Evolutionary conservation across 2,888 invertebrate genomes (phyloP).

Genomic region (Syrista parreyssii): DNA sequence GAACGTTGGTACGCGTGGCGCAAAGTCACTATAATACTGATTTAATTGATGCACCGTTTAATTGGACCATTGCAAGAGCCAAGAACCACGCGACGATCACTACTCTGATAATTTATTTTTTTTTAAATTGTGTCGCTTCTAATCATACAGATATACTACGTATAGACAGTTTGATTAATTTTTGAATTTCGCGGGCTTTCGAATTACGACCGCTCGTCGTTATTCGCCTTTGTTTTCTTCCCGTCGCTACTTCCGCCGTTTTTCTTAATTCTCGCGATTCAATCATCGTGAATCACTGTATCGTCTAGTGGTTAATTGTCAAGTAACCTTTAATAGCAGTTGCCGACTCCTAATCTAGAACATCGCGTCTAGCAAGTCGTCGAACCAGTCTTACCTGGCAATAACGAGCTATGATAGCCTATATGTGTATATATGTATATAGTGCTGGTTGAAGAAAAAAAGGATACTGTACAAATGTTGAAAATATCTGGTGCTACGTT

Average conservation of each 20-base stretch:
- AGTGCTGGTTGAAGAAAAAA: neutral
- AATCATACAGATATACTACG: neutral
- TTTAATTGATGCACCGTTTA: constrained; percentile 29
- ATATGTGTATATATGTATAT: neutral
- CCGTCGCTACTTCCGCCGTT: neutral
- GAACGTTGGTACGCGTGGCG: constrained; percentile 12
- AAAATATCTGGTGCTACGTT: neutral
- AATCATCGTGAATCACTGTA: neutral
- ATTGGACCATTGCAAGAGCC: neutral
- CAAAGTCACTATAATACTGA: constrained; percentile 32
- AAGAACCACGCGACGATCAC: neutral
- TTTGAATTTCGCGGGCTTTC: neutral
- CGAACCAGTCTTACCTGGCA: neutral
- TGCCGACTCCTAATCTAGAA: neutral
- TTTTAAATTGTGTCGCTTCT: neutral
- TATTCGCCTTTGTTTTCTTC: neutral
- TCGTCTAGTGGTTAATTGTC: neutral
- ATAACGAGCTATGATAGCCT: neutral
- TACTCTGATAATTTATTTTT: neutral
- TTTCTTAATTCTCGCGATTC: neutral
- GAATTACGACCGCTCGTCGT: neutral
- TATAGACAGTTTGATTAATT: neutral
- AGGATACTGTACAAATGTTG: neutral
- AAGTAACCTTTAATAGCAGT: neutral
- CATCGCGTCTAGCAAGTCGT: neutral